Evolutionary conservation across 2,797 vertebrate species (phyloP), one percentile per base, ranked within the genome.

Genomic region (Sebastolobus alascanus): DNA sequence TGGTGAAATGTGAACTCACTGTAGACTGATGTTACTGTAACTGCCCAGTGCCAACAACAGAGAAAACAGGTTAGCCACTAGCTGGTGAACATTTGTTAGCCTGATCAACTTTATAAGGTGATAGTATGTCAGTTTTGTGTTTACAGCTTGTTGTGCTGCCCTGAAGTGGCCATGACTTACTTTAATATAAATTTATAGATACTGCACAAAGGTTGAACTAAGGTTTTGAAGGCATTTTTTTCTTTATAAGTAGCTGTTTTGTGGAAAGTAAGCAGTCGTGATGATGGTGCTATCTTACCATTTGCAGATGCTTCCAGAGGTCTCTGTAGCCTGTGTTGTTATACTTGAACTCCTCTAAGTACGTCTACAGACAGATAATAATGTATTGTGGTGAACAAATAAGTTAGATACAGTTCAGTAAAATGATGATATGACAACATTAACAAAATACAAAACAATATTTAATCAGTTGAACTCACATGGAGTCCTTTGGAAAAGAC

Each of bases 261-360:
- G 25, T 18, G 31, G 18, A 43, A 54, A 10, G 11, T 2, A 60
- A 59, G 18, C 0, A 3, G 6, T 50, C 0, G 1, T 61, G 2
- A 22, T 1, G 8, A 67, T 9, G 25, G 25, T 66, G 14, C 9
- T 54, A 8, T 68, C 77, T 90, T 87, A 96, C 95, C 88, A 29
- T 0, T 79, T 98, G 96, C 77, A 98, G 90, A 52, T 97, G 95
- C 0, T 8, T 2, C 97, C 97, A 98, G 50, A 98, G 96, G 89
- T 98, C 92, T 8, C 1, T 2, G 78, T 97, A 97, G 67, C 95
- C 2, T 0, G 96, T 97, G 89, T 96, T 98, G 0, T 1, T 12
- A 3, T 97, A 97, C 31, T 88, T 6, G 6, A 95, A 98, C 64
- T 86, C 9, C 0, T 96, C 74, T 14, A 98, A 94, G 86, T 98